phyloP scores from a whole-genome alignment of 2,113 vertebrate genomes.

The Nycticebus coucang region DNA sequence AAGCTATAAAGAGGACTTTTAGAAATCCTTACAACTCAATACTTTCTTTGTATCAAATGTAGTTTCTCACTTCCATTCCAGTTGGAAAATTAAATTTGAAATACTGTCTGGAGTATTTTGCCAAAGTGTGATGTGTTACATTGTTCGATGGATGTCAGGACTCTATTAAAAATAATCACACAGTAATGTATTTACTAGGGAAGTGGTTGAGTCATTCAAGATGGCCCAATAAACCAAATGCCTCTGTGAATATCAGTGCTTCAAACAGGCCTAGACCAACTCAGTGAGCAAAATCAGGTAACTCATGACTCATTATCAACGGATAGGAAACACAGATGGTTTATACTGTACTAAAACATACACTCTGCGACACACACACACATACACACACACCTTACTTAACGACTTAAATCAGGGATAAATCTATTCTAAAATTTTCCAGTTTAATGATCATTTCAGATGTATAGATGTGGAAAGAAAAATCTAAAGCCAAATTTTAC shows the following conservation, averaged over 20 bases:
- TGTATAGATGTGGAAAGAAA: slow-evolving; percentile 36
- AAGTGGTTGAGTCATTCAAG: slow-evolving; percentile 8
- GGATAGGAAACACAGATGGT: not conserved
- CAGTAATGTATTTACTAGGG: slow-evolving; percentile 28
- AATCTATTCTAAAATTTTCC: slow-evolving; percentile 37
- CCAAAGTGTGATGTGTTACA: slow-evolving; percentile 30
- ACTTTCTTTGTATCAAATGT: slow-evolving; percentile 64
- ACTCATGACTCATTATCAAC: not conserved
- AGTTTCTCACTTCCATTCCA: slow-evolving; percentile 67
- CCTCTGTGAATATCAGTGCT: not conserved
- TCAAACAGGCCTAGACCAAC: not conserved
- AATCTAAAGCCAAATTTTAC: slow-evolving; percentile 38
- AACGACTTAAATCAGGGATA: not conserved
- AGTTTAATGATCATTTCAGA: slow-evolving; percentile 18
- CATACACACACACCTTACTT: not conserved
- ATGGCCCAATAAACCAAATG: slow-evolving; percentile 39
- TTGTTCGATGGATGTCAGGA: slow-evolving; percentile 62
- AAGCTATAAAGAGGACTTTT: slow-evolving; percentile 53
- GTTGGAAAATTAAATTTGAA: slow-evolving; percentile 70
- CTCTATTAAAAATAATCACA: slow-evolving; percentile 58
- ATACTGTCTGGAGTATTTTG: slow-evolving; percentile 56
- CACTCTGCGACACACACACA: not conserved
- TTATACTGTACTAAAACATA: not conserved
- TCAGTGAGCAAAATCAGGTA: not conserved
- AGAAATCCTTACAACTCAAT: slow-evolving; percentile 58